Base-by-base conservation (phyloP, 2,797 vertebrate species). In the Anabacerthia variegaticeps region DNA sequence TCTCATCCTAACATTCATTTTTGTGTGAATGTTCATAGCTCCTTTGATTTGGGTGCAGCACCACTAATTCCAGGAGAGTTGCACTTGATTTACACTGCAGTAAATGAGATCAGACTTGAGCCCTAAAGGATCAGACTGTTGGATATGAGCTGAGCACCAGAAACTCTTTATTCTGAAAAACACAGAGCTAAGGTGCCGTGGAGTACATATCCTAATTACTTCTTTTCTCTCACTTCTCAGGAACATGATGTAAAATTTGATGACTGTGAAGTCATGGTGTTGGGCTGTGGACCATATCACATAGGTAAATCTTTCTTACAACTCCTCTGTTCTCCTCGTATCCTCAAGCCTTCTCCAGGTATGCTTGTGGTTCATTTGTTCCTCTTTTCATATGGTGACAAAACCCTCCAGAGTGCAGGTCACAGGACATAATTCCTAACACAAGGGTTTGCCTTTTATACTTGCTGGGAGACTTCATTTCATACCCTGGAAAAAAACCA, bases 211-310 rank as follows among this genome's bases (percentile, higher is more conserved):
- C 71, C 43, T 78, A 62, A 94, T 73, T 82, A 84, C 51, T 89
- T 94, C 8, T 95, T 95, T 61, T 49, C 48, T 66, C 61, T 92
- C 62, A 67, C 65, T 93, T 82, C 85, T 93, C 89, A 99, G 99
- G 99, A 99, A 76, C 99, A 99, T 2, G 99, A 99, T 92, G 95
- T 99, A 97, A 98, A 98, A 52, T 99, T 99, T 97, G 98, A 98
- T 94, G 99, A 99, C 90, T 97, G 98, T 63, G 98, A 99, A 85
- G 98, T 99, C 87, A 99, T 99, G 99, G 99, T 99, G 93, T 96
- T 99, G 82, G 99, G 99, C 82, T 99, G 99, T 97, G 99, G 99
- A 74, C 99, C 99, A 0, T 99, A 99, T 97, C 99, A 99, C 96
- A 99, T 99, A 90, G 99, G 99, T 99, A 98, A 98, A 98, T 85